phyloP scores from a whole-genome alignment of 2,888 invertebrate genomes.

The Stratiomys singularior region DNA sequence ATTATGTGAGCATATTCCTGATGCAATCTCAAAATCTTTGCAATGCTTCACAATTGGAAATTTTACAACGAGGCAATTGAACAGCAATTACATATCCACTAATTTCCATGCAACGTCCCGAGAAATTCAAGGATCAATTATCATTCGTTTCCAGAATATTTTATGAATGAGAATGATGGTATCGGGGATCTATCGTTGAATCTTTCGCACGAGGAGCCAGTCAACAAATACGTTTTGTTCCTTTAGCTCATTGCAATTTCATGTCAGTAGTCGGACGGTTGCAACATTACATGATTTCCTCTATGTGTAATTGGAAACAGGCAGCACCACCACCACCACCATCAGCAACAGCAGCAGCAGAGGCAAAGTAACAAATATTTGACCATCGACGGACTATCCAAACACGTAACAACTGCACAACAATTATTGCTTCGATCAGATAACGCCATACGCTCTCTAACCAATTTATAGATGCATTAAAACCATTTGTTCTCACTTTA shows the following conservation, averaged over 20 bases:
- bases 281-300: slow-evolving; percentile 29
- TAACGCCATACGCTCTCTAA: slow-evolving; percentile 39
- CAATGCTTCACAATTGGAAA: neutral
- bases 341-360: neutral
- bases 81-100: slow-evolving; percentile 10
- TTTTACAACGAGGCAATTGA: neutral
- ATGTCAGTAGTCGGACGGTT: slow-evolving; percentile 17
- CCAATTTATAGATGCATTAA: slow-evolving; percentile 44
- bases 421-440: slow-evolving; percentile 41
- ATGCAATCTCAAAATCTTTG: too few species aligned
- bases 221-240: neutral
- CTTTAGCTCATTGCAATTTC: slow-evolving; percentile 15
- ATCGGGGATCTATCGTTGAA: neutral
- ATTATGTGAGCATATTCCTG: too few species aligned
- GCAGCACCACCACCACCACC: too few species aligned
- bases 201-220: slow-evolving; percentile 15
- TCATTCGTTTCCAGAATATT: slow-evolving; percentile 25
- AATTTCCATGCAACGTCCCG: neutral
- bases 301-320: slow-evolving; percentile 37
- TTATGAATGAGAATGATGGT: slow-evolving; percentile 33
- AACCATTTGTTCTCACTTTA: slow-evolving; percentile 41
- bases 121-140: slow-evolving; percentile 34
- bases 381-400: slow-evolving; percentile 40
- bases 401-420: slow-evolving; percentile 43
- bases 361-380: slow-evolving; percentile 36